phyloP scores from a whole-genome alignment of 2,797 vertebrate genomes.

The Siniperca scherzeri region DNA sequence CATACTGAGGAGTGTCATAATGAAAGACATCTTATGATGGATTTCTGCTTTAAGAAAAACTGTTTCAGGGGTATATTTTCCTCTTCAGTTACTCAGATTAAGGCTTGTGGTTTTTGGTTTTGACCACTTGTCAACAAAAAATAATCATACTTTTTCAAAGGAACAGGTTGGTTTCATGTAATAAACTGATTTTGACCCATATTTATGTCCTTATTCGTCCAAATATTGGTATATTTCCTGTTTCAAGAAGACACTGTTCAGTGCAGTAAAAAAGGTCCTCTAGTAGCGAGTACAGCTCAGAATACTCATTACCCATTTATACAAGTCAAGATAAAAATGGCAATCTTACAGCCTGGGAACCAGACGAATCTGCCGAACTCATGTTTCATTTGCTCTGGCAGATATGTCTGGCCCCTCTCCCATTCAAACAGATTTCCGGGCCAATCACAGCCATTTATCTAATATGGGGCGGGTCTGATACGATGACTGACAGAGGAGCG shows the following conservation, averaged over 20 bases:
- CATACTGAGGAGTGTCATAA: slow-evolving; percentile 2
- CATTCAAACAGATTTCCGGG: no score
- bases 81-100: neutral
- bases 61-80: neutral
- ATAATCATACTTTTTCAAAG: neutral
- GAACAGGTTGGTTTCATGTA: neutral
- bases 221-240: neutral
- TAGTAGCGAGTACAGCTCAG: neutral
- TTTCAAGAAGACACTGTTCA: neutral
- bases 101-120: neutral
- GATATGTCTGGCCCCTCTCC: no score
- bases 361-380: no score
- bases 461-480: no score
- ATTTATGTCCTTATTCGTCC: neutral
- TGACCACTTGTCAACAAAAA: neutral
- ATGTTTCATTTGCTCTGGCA: no score
- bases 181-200: neutral
- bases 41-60: neutral
- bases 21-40: neutral
- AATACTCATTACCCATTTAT: neutral
- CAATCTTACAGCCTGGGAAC: neutral
- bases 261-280: neutral
- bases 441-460: no score
- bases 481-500: no score
- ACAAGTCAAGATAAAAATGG: neutral